Conservation (phyloP, 2,888 invertebrate species). For the Tridacna gigas region DNA sequence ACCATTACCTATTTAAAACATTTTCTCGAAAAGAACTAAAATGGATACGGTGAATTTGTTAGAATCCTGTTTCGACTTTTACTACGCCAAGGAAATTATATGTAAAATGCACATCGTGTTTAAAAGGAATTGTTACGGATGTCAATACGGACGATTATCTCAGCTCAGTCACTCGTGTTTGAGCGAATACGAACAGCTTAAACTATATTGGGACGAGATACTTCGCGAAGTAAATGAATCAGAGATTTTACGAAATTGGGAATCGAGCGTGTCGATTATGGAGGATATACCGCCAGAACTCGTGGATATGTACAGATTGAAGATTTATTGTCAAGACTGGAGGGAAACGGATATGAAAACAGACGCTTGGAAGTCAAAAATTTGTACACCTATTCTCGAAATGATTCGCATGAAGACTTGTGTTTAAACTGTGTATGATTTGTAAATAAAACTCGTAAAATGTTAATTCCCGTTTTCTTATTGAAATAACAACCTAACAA, state of each 20-base stretch:
- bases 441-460: conserved; percentile 1
- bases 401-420: conserved; percentile 7
- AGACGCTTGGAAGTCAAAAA: conserved; percentile 18
- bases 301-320: conserved; percentile 28
- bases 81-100: conserved; percentile 29
- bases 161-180: conserved; percentile 30
- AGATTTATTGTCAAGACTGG: conserved; percentile 31
- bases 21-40: too few relatives aligned
- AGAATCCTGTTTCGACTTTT: conserved; percentile 34
- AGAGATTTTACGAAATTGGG: conserved; percentile 29
- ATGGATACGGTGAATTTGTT: not conserved
- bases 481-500: not conserved
- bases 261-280: conserved; percentile 8
- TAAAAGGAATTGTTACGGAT: conserved; percentile 29
- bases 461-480: not conserved
- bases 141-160: conserved; percentile 16
- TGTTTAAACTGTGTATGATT: too few relatives aligned
- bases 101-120: conserved; percentile 30
- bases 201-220: conserved; percentile 19
- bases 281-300: conserved; percentile 1
- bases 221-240: conserved; percentile 18
- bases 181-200: conserved; percentile 3
- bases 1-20: not conserved
- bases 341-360: conserved; percentile 33
- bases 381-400: conserved; percentile 13